Base-by-base conservation (phyloP, 2,113 vertebrate genomes). In the Cyrtonyx montezumae region DNA sequence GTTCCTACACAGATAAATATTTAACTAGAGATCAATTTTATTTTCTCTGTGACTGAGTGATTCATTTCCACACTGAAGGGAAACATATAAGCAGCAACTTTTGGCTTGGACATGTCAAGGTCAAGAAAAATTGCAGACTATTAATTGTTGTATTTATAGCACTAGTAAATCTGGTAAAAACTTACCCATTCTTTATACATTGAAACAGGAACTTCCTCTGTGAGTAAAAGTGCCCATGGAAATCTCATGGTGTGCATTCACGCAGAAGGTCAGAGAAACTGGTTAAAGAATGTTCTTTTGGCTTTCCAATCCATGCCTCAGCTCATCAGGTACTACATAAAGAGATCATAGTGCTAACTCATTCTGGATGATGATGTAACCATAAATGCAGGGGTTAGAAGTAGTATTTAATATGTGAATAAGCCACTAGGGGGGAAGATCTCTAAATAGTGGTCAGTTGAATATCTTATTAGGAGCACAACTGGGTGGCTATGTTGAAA, bases 111-210 rank as follows among this genome's bases (percentile, higher is more conserved):
- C 45, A 83, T 11, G 17, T 59, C 76, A 59, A 56, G 51, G 74
- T 73, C 46, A 84, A 83, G 79, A 90, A 79, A 73, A 6, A 76
- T 69, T 85, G 43, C n/a, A 83, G 58, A 63, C 30, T 90, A 34
- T 61, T 84, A 68, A 18, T 79, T n/a, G n/a, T 15, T 28, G 6
- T 21, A 21, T 40, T 70, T 69, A 13, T 76, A 58, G 36, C 25
- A 73, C 9, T 10, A 37, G 11, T 30, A 48, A 26, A 65, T 37
- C 9, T 45, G 68, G 16, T 8, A 63, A 67, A 65, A 81, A 46
- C 3, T 69, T 70, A 34, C 2, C 37, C 1, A 23, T 65, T 84
- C 1, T 73, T 51, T 77, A 34, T 76, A 32, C 30, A 55, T 19
- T 56, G 30, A 56, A 56, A 32, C 19, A 53, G 34, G 23, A 37